These are phyloP conservation scores for Dendrocopos noguchii DNA, from an alignment of 2,113 vertebrate genomes.

Conservation along the genomic window DNA sequence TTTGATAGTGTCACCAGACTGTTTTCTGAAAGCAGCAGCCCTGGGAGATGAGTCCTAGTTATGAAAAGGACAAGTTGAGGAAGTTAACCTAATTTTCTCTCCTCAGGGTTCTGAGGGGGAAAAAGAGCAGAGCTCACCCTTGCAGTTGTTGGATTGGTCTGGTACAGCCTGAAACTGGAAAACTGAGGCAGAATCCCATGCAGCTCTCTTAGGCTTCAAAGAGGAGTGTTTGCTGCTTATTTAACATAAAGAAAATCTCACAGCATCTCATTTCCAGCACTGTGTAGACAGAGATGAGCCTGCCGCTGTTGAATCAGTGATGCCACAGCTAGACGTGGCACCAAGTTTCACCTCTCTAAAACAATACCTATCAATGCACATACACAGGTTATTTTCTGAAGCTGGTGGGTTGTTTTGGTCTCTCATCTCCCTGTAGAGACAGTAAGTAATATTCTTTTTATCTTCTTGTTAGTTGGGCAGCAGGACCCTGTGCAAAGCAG, in stretches of 20 bases:
- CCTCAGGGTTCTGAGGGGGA: not conserved
- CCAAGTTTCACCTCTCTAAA: not conserved
- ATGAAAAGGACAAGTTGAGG: not conserved
- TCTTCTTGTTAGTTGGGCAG: not conserved
- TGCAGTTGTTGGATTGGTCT: not conserved
- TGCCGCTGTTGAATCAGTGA: not conserved
- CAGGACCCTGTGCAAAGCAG: not conserved
- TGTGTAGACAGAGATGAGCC: not conserved
- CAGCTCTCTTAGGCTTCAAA: not conserved
- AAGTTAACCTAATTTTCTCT: not conserved
- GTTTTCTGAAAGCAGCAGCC: not conserved
- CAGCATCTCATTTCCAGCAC: not conserved
- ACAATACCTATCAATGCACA: not conserved
- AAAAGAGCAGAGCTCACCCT: not conserved
- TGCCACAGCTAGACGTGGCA: not conserved
- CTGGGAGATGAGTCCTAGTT: not conserved
- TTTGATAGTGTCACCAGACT: not conserved
- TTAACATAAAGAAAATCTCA: not conserved
- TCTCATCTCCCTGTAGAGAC: not conserved
- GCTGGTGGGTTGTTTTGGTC: not conserved
- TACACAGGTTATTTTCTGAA: not conserved
- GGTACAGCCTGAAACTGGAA: not conserved
- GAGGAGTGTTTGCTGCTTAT: not conserved
- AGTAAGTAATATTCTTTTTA: not conserved
- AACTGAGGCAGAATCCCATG: not conserved